These are phyloP conservation scores for Leuciscus idus DNA, from an alignment of 2,113 vertebrate species.

Conservation along the genomic window DNA sequence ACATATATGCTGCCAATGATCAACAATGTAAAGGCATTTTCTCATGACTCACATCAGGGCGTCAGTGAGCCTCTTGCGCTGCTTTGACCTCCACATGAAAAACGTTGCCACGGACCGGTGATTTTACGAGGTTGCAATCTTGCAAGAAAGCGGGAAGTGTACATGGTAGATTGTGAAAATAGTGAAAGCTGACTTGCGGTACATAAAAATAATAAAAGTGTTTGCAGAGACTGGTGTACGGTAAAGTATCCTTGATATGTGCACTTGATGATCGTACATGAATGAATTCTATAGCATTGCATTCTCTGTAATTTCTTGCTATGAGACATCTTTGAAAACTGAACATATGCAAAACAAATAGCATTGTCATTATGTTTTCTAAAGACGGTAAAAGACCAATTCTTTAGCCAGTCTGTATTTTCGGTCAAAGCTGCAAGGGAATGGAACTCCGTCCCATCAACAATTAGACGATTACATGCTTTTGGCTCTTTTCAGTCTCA, in stretches of 20 bases:
- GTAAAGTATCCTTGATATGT: background rate
- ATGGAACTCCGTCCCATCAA: too few relatives aligned
- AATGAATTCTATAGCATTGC: background rate
- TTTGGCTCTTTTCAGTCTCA: too few relatives aligned
- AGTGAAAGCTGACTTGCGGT: background rate
- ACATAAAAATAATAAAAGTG: background rate
- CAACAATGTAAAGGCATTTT: background rate
- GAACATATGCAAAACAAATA: too few relatives aligned
- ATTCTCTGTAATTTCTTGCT: too few relatives aligned
- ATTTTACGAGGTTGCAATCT: background rate
- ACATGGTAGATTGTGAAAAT: background rate
- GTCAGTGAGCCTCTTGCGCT: background rate
- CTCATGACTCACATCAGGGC: background rate
- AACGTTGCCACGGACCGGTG: background rate
- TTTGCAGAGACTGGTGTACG: background rate
- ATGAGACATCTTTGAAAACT: too few relatives aligned
- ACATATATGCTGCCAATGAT: background rate
- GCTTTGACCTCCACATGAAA: background rate
- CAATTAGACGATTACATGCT: too few relatives aligned
- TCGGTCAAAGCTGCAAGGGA: too few relatives aligned
- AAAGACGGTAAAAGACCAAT: too few relatives aligned
- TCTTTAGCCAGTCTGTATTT: too few relatives aligned
- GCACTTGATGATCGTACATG: background rate
- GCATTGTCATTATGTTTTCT: too few relatives aligned
- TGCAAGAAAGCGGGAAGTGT: background rate